Conservation (phyloP, 2,797 vertebrate species). For the Threskiornis aethiopicus region DNA sequence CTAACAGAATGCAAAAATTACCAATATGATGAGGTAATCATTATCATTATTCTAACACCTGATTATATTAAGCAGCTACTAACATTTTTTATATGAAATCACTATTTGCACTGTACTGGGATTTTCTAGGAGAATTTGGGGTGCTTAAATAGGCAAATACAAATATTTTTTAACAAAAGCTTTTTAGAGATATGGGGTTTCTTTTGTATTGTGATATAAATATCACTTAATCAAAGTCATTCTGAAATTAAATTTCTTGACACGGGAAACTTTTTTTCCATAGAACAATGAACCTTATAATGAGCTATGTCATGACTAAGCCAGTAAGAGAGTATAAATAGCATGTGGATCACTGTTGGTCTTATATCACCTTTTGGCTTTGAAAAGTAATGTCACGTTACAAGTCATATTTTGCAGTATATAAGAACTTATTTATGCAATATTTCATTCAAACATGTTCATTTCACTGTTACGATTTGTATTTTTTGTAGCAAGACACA, state of each 20-base stretch:
- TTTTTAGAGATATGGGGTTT: neutral
- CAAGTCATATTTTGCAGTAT: neutral
- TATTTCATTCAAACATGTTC: neutral
- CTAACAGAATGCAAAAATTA: conserved; percentile 71
- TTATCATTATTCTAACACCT: conserved; percentile 63
- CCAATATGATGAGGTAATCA: conserved; percentile 63
- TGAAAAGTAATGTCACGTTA: neutral
- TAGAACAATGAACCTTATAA: neutral
- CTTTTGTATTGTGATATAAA: neutral
- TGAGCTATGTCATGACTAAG: neutral
- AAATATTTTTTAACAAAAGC: neutral
- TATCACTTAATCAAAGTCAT: neutral
- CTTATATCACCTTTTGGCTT: neutral
- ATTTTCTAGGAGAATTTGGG: neutral
- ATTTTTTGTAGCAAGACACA: neutral
- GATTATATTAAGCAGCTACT: conserved; percentile 43
- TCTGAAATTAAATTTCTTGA: neutral
- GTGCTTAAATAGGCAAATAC: neutral
- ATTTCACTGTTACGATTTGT: neutral
- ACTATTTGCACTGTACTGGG: neutral
- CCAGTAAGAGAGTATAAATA: neutral
- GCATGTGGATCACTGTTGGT: neutral
- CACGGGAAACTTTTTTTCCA: neutral
- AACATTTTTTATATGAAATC: conserved; percentile 2
- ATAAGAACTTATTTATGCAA: neutral